phyloP scores from a whole-genome alignment of 30 jellyfish, hydroid and myxozoan genomes.

The Turritopsis rubra region DNA sequence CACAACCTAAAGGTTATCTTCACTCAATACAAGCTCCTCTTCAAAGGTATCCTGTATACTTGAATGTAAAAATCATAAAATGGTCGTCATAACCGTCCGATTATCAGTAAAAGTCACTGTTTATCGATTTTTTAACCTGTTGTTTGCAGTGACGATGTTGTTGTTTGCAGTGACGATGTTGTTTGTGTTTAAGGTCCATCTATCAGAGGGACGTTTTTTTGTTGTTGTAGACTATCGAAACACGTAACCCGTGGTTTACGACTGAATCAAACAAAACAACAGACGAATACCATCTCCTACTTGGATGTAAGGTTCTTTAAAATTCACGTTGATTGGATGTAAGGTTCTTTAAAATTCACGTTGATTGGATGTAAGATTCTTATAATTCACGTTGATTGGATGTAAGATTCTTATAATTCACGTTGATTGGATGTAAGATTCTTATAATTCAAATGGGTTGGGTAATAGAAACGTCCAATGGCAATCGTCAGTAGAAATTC shows the following conservation, averaged over 20 bases:
- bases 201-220: too few relatives aligned
- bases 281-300: slow-evolving; percentile 53
- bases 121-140: not conserved
- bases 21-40: slow-evolving; percentile 60
- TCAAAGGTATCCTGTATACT: slow-evolving; percentile 24
- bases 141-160: too few relatives aligned
- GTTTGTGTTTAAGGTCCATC: too few relatives aligned
- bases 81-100: too few relatives aligned
- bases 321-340: not conserved
- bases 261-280: slow-evolving; percentile 59
- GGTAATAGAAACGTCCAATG: too few relatives aligned
- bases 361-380: too few relatives aligned
- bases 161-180: too few relatives aligned
- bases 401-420: too few relatives aligned
- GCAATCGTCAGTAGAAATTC: too few relatives aligned
- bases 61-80: not conserved
- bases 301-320: slow-evolving; percentile 64
- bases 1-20: slow-evolving; percentile 46
- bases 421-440: too few relatives aligned
- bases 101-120: not conserved
- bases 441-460: too few relatives aligned
- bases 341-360: not conserved
- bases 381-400: too few relatives aligned
- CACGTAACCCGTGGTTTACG: slow-evolving; percentile 58
- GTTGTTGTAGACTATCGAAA: slow-evolving; percentile 44